phyloP scores from a whole-genome alignment of 2,797 vertebrate species.

The Benthosema pterotum region DNA sequence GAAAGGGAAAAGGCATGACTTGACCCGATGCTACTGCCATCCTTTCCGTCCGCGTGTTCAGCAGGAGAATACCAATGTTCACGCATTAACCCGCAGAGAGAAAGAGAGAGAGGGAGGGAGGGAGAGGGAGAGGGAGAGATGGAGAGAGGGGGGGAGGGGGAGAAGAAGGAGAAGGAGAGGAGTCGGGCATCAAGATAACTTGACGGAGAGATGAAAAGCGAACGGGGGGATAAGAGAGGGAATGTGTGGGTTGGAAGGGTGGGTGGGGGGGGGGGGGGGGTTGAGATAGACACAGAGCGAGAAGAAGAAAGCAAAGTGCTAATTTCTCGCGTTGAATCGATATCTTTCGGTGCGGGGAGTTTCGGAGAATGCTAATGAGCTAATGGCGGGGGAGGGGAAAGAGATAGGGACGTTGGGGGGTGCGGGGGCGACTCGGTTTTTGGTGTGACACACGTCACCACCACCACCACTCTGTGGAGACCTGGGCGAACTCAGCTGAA shows the following conservation, averaged over 20 bases:
- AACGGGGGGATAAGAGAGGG: slow-evolving; percentile 27
- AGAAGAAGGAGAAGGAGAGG: neutral
- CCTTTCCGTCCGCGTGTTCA: slow-evolving; percentile 56
- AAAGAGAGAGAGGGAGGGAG: slow-evolving; percentile 35
- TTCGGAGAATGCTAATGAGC: too few relatives aligned
- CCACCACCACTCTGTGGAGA: too few relatives aligned
- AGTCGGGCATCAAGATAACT: slow-evolving; percentile 11
- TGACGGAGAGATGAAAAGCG: neutral
- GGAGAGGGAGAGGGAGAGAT: slow-evolving; percentile 32
- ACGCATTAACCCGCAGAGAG: slow-evolving; percentile 57
- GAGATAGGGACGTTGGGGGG: neutral
- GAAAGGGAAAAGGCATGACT: slow-evolving; percentile 65
- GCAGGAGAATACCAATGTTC: slow-evolving; percentile 74
- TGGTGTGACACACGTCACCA: too few relatives aligned
- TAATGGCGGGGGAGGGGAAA: slow-evolving; percentile 1
- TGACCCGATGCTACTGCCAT: slow-evolving; percentile 70
- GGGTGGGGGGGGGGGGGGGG: neutral
- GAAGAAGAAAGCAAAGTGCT: slow-evolving; percentile 9
- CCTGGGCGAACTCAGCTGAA: too few relatives aligned
- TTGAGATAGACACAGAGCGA: neutral
- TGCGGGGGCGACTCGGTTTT: neutral
- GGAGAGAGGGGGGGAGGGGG: slow-evolving; percentile 16
- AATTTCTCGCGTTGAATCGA: slow-evolving; percentile 54
- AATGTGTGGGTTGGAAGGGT: slow-evolving; percentile 18
- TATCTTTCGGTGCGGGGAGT: slow-evolving; percentile 11